Conservation (phyloP, 2,888 invertebrate genomes). For the Schrankia costaestrigalis region DNA sequence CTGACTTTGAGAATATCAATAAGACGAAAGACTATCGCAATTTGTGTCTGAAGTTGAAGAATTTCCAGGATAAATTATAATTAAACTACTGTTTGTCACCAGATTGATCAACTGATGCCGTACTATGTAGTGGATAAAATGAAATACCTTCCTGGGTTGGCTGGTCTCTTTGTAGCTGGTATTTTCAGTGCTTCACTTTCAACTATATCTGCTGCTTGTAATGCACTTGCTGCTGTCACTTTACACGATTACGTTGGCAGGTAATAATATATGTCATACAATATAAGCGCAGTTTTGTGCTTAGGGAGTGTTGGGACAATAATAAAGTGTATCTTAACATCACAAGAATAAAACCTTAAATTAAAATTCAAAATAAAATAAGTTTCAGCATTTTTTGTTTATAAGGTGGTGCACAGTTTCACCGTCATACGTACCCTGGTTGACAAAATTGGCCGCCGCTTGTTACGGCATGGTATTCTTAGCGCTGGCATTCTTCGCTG, state of each 20-base stretch:
- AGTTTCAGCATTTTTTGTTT: too few relatives aligned
- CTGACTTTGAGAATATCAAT: too few relatives aligned
- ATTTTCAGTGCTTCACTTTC: conserved; percentile 95
- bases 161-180: conserved; percentile 94
- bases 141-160: conserved; percentile 84
- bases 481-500: conserved; percentile 90
- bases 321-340: background rate
- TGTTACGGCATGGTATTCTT: conserved; percentile 88
- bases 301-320: background rate
- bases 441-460: conserved; percentile 86
- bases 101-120: conserved; percentile 89
- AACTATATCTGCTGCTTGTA: conserved; percentile 94
- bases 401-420: conserved; percentile 58
- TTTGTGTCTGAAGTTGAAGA: background rate
- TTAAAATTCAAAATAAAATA: too few relatives aligned
- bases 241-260: conserved; percentile 89
- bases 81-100: background rate
- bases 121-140: conserved; percentile 88
- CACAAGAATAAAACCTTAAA: background rate
- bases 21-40: background rate
- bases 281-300: background rate
- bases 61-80: background rate
- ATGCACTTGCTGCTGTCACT: conserved; percentile 94
- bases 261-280: conserved; percentile 27
- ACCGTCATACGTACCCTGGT: conserved; percentile 63